Conservation (phyloP, 2,797 vertebrate genomes). For the Helicolenus hilgendorfi region DNA sequence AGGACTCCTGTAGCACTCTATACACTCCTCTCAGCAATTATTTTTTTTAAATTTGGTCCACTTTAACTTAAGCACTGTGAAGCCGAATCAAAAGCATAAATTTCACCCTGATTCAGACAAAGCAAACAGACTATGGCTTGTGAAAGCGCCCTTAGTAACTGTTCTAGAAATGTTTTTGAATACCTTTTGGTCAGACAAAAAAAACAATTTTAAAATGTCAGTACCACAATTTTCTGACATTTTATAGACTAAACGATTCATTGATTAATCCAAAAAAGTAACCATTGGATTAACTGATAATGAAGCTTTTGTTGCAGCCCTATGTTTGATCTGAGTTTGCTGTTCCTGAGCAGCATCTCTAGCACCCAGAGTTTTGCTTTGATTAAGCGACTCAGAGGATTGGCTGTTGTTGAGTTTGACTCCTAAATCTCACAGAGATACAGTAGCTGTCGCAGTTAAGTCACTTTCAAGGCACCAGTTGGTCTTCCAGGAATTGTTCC, state of each 20-base stretch:
- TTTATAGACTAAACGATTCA: neutral
- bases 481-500: slow-evolving; percentile 57
- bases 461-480: slow-evolving; percentile 47
- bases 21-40: too few species aligned
- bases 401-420: slow-evolving; percentile 20
- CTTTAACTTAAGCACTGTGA: too few species aligned
- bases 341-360: slow-evolving; percentile 7
- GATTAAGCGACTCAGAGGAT: slow-evolving; percentile 17
- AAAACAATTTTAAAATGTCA: neutral
- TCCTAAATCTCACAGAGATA: slow-evolving; percentile 47
- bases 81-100: too few species aligned
- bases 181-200: neutral
- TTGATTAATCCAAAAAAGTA: neutral
- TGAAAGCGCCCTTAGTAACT: neutral
- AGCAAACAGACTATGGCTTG: too few species aligned
- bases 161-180: neutral
- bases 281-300: neutral
- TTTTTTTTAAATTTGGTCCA: too few species aligned
- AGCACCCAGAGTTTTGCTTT: slow-evolving; percentile 9
- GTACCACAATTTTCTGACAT: neutral
- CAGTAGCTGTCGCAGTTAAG: slow-evolving; percentile 27
- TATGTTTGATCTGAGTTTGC: neutral
- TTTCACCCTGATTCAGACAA: too few species aligned
- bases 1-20: too few species aligned
- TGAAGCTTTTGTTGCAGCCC: neutral